Percentiles rank a stretch among this genome's conserved stretches.
Evolutionary conservation across 2,113 vertebrate species (phyloP).

Genomic region (Calonectris borealis): DNA sequence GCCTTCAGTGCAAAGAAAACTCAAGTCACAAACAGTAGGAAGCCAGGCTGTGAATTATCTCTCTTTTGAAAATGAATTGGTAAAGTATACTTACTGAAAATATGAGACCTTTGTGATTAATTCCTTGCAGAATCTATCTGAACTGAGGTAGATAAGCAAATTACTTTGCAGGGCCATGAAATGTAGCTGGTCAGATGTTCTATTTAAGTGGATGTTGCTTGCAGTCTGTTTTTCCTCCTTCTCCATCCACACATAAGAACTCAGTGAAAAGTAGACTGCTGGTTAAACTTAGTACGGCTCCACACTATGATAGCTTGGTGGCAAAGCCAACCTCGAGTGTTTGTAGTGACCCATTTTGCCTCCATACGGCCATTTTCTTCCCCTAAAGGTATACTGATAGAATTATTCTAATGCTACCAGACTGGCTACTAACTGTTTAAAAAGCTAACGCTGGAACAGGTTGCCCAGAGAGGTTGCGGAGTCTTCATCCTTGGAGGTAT

Average conservation of each 20-base stretch:
- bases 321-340: not conserved
- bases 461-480: not conserved
- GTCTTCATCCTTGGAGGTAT: not conserved
- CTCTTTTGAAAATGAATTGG: not conserved
- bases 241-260: not conserved
- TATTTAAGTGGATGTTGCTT: not conserved
- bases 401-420: not conserved
- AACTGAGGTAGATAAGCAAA: not conserved
- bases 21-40: not conserved
- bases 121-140: not conserved
- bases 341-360: not conserved
- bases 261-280: not conserved
- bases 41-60: not conserved
- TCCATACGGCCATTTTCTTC: not conserved
- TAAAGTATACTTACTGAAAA: not conserved
- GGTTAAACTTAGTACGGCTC: not conserved
- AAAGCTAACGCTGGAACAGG: not conserved
- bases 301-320: not conserved
- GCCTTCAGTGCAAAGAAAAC: not conserved
- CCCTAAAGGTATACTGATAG: not conserved
- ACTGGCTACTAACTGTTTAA: not conserved
- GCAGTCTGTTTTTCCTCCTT: not conserved
- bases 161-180: not conserved
- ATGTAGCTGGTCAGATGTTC: not conserved
- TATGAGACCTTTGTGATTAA: not conserved